Base-by-base conservation (phyloP, 2,888 invertebrate species). In the Fragum whitleyi region DNA sequence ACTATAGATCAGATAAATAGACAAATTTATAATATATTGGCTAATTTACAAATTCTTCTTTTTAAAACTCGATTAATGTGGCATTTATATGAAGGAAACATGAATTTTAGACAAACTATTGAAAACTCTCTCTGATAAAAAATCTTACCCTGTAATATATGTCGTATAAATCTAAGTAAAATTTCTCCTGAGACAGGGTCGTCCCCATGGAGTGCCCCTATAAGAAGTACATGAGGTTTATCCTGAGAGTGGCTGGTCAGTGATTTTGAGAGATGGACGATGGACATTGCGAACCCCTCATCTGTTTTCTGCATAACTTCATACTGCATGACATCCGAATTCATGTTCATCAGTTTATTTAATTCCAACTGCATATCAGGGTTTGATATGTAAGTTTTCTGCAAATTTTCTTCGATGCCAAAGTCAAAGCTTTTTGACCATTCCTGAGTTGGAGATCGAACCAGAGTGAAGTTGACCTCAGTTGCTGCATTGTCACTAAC, bases 141-240 rank as follows among this genome's bases (percentile, higher is more conserved):
- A 47, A 19, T 47, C 47, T 94, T 23, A 91, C 92, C 92, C 85
- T 81, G 87, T 29, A 96, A 94, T 26, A 98, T 94, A 94, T 98
- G 98, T 0, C 97, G 95, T 0, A 97, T 97, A 87, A 98, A 95
- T 68, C 93, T 87, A 29, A 93, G 81, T 16, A 93, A 77, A 72
- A 94, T 87, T 77, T 94, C 93, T 7, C 88, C 87, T 6, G 92
- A 91, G 7, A 93, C 88, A 23, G 92, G 91, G 36, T 93, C 92
- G 74, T 92, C 92, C 16, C 91, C 92, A 79, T 91, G 89, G 67
- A 93, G 79, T 72, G 97, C 97, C 81, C 98, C 98, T 36, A 97
- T 94, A n/a, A 98, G 93, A 0, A 96, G 96, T 21, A 98, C 95
- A 91, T 97, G 97, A 91, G 97, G 96, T 94, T 98, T 97, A 1